These are phyloP conservation scores for Sesamia nonagrioides DNA, from an alignment of 1,140 invertebrate species.

Conservation along the genomic window DNA sequence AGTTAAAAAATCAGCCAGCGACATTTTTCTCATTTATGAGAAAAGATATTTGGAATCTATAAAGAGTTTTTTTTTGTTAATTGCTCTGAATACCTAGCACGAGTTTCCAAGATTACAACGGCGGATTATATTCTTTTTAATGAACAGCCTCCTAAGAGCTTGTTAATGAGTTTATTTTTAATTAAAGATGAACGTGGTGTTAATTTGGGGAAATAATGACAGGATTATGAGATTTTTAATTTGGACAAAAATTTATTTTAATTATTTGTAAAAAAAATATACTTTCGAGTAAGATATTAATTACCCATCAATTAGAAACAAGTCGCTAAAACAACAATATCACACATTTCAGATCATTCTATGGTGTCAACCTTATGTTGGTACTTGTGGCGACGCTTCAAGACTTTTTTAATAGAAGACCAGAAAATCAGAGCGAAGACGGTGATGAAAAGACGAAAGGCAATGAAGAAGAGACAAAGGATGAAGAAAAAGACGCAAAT, in stretches of 20 bases:
- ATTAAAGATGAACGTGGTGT: not conserved
- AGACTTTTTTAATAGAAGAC: slow-evolving; percentile 70
- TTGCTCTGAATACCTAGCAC: not conserved
- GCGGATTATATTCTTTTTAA: not conserved
- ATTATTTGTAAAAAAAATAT: no score
- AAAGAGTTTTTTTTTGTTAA: no score
- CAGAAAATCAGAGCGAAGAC: slow-evolving; percentile 54
- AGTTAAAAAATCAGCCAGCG: no score
- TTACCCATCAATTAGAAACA: no score
- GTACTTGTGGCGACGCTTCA: slow-evolving; percentile 76
- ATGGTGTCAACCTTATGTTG: slow-evolving; percentile 71
- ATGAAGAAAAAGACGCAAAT: slow-evolving; percentile 55
- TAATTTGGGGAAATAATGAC: not conserved
- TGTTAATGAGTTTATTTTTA: slow-evolving; percentile 12
- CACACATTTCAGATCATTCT: slow-evolving; percentile 73
- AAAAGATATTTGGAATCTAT: no score
- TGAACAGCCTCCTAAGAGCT: not conserved
- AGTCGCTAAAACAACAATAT: not conserved
- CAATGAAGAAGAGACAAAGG: slow-evolving; percentile 55
- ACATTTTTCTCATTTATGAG: no score
- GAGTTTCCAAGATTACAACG: not conserved
- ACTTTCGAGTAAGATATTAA: no score
- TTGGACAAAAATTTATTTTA: no score
- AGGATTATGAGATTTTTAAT: not conserved
- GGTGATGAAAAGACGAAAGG: slow-evolving; percentile 60